These are phyloP conservation scores for Saguinus imperator DNA, from an alignment of 2,113 vertebrate species.

Conservation along the genomic window DNA sequence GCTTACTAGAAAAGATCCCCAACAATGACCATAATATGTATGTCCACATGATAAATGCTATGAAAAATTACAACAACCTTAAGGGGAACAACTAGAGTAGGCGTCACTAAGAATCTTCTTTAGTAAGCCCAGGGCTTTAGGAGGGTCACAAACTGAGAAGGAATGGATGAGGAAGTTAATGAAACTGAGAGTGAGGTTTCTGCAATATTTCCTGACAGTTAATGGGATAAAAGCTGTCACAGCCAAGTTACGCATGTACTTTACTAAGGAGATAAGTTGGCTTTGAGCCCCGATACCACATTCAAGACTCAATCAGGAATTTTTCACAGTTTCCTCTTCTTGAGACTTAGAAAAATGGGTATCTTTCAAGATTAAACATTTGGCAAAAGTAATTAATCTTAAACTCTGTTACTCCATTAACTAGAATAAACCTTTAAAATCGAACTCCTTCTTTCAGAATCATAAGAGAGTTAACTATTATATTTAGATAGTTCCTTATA, in stretches of 20 bases:
- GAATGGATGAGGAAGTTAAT: neutral
- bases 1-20: neutral
- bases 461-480: neutral
- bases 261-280: neutral
- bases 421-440: neutral
- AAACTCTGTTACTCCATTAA: neutral
- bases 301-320: neutral
- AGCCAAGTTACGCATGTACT: neutral
- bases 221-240: neutral
- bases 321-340: neutral
- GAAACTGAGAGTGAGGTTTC: neutral
- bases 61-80: neutral
- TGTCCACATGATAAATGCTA: neutral
- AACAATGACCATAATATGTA: neutral
- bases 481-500: neutral
- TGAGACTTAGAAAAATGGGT: neutral
- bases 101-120: neutral
- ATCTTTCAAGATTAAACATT: neutral
- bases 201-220: neutral
- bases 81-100: neutral
- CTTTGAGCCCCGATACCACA: neutral
- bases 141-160: neutral
- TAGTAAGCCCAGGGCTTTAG: neutral
- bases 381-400: neutral
- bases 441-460: neutral